These are phyloP conservation scores for Lingula anatina DNA, from an alignment of 2,888 invertebrate species.

Conservation along the genomic window DNA sequence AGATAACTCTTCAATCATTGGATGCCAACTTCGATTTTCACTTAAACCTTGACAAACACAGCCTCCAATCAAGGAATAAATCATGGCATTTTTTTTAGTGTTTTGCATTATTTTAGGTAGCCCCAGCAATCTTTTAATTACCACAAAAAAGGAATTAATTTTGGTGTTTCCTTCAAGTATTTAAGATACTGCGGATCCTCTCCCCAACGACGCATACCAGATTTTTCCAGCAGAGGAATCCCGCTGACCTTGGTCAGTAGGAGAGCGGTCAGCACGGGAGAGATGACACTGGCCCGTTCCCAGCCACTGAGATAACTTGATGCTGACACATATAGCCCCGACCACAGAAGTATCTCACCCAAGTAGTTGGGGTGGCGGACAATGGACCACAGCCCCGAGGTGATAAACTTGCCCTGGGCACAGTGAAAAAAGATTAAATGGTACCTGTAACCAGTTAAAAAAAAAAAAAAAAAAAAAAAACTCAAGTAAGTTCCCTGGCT, in stretches of 20 bases:
- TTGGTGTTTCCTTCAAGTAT: conserved; percentile 48
- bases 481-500: no score
- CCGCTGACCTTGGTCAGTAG: conserved; percentile 49
- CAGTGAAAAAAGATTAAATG: no score
- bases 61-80: no score
- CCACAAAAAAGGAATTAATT: no score
- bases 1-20: no score
- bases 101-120: no score
- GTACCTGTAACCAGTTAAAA: no score
- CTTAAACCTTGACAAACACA: no score
- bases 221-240: conserved; percentile 46
- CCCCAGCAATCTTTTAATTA: no score
- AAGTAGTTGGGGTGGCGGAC: conserved; percentile 49
- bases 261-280: conserved; percentile 44
- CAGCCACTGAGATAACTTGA: conserved; percentile 24
- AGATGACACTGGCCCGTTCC: conserved; percentile 32
- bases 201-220: conserved; percentile 46
- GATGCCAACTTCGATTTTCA: no score
- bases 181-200: conserved; percentile 33
- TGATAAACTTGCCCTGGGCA: conserved; percentile 40
- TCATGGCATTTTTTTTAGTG: no score
- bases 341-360: conserved; percentile 49
- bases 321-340: conserved; percentile 36
- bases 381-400: conserved; percentile 41
- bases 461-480: no score